These are phyloP conservation scores for Prunella fulvescens DNA, from an alignment of 2,113 vertebrate genomes.

Conservation along the genomic window DNA sequence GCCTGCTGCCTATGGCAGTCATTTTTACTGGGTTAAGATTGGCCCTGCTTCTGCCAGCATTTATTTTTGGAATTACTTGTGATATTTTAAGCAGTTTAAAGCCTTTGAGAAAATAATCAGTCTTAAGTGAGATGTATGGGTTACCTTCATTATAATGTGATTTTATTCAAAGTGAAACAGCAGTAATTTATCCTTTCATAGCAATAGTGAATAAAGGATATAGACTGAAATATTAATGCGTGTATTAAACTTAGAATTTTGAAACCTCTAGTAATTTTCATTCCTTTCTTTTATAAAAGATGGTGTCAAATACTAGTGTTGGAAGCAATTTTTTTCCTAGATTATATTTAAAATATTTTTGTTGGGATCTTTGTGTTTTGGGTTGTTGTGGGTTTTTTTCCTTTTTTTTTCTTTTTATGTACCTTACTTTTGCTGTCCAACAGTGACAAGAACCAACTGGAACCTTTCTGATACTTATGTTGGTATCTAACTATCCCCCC, in stretches of 20 bases:
- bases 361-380: background rate
- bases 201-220: background rate
- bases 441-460: background rate
- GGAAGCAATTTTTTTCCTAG: background rate
- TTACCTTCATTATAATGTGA: background rate
- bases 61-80: background rate
- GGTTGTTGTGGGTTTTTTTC: fast-evolving
- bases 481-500: background rate
- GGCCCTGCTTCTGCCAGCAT: background rate
- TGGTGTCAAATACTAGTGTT: background rate
- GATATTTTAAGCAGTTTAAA: background rate
- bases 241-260: background rate
- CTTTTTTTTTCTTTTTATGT: background rate
- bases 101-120: constrained; percentile 3
- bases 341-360: background rate
- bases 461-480: background rate
- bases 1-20: background rate
- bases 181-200: background rate
- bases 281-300: background rate
- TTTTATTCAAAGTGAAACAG: background rate
- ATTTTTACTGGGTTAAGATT: background rate
- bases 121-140: background rate
- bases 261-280: background rate
- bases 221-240: background rate
- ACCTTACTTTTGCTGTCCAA: background rate